These are phyloP conservation scores for Masnerella sp. DNA, from an alignment of 2,888 invertebrate species.

Conservation along the genomic window DNA sequence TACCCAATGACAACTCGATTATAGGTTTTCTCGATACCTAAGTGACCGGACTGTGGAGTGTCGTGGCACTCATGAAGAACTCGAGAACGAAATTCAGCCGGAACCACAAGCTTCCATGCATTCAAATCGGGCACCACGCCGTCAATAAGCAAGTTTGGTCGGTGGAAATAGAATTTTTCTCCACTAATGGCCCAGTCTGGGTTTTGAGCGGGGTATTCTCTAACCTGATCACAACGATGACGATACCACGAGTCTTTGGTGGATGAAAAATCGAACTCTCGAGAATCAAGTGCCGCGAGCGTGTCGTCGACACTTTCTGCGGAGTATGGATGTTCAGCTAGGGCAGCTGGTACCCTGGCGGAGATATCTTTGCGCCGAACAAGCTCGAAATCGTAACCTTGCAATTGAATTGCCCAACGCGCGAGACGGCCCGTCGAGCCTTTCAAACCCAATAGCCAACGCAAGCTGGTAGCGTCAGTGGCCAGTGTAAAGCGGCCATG, in stretches of 20 bases:
- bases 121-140: not conserved
- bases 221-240: not conserved
- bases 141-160: constrained; percentile 1
- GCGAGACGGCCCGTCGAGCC: not conserved
- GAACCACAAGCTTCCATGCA: not conserved
- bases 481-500: not conserved
- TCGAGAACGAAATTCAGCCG: not conserved
- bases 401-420: constrained; percentile 2
- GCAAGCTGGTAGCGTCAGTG: constrained; percentile 30
- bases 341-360: not conserved
- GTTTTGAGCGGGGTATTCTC: not conserved
- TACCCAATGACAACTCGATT: not conserved
- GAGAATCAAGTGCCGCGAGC: not conserved
- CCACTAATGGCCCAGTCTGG: constrained; percentile 40
- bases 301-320: not conserved
- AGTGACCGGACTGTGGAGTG: too few species aligned
- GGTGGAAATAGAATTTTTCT: constrained; percentile 23
- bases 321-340: too few species aligned
- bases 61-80: too few species aligned
- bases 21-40: constrained; percentile 2
- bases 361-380: not conserved
- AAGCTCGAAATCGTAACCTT: not conserved
- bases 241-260: not conserved
- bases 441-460: constrained; percentile 56
- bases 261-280: too few species aligned